Evolutionary conservation across 2,888 invertebrate species (phyloP), one percentile per base, ranked within the genome.

Genomic region (Margaritifera margaritifera): DNA sequence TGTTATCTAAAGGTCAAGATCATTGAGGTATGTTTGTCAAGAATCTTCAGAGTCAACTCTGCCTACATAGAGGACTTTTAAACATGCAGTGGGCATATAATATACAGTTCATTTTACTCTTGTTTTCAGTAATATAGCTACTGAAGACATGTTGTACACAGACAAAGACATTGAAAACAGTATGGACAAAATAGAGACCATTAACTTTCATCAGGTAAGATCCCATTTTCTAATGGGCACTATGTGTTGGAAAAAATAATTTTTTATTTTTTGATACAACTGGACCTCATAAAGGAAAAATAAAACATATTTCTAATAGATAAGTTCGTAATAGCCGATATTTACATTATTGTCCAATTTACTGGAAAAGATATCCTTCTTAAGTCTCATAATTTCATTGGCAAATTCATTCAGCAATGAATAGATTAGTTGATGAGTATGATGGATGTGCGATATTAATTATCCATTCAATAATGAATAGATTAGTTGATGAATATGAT

Each of bases 111-210:
- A 31, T 6, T 2, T 0, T 8, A 2, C 8, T 8, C 0, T 8
- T 3, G 2, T 42, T 2, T 81, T 52, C 80, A 95, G 98, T 89
- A 98, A 98, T 86, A 98, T 98, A 84, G 96, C 97, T 25, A 96
- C 97, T 61, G 90, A 89, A 62, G 86, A 87, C 70, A 88, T 88
- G 87, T 91, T 99, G 25, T 99, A 98, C 89, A 96, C 97, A 0
- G 99, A 99, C 90, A 95, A 96, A 0, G 99, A 99, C 90, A 91
- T 99, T 24, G 99, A 99, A 89, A 94, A 95, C 0, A 97, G 97
- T 52, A 98, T 99, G 98, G 97, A 98, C 86, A 97, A 97, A 88
- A 99, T 99, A 75, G 99, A 99, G 91, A 97, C 98, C 0, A 94
- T 98, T 19, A 98, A 98, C 91, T 99, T 98, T 86, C 98, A 91